phyloP scores from a whole-genome alignment of 2,113 vertebrate genomes.

The Gallinago paraguaiae region DNA sequence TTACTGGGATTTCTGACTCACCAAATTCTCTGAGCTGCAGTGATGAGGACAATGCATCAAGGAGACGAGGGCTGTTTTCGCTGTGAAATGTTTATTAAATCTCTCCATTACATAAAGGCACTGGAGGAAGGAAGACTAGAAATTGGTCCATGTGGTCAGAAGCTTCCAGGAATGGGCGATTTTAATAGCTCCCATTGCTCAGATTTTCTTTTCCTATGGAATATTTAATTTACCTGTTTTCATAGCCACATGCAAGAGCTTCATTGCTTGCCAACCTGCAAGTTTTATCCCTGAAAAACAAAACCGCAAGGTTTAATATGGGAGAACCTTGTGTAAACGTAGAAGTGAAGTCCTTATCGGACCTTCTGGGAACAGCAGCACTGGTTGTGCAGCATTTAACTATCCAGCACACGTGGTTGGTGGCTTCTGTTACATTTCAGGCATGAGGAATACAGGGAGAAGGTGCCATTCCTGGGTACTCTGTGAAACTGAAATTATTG shows the following conservation, averaged over 20 bases:
- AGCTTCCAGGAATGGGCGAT: conserved; percentile 44
- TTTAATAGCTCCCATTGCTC: conserved; percentile 38
- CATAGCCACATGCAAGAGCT: neutral
- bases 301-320: neutral
- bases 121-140: conserved; percentile 54
- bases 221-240: neutral
- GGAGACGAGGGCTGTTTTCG: neutral
- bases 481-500: neutral
- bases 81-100: conserved; percentile 18
- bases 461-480: neutral
- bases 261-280: neutral
- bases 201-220: conserved; percentile 46
- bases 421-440: neutral
- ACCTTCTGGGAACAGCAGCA: neutral
- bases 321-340: neutral
- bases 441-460: neutral
- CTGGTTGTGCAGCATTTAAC: neutral
- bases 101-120: neutral
- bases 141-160: neutral
- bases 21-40: neutral
- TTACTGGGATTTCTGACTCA: conserved; percentile 48
- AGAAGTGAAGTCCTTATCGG: neutral
- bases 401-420: fast-evolving
- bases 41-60: conserved; percentile 1
- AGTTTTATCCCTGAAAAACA: neutral